Percentiles rank a stretch among this genome's conserved stretches.
These are phyloP conservation scores for Orthosia gothica DNA, from an alignment of 2,888 invertebrate species.

Conservation along the genomic window DNA sequence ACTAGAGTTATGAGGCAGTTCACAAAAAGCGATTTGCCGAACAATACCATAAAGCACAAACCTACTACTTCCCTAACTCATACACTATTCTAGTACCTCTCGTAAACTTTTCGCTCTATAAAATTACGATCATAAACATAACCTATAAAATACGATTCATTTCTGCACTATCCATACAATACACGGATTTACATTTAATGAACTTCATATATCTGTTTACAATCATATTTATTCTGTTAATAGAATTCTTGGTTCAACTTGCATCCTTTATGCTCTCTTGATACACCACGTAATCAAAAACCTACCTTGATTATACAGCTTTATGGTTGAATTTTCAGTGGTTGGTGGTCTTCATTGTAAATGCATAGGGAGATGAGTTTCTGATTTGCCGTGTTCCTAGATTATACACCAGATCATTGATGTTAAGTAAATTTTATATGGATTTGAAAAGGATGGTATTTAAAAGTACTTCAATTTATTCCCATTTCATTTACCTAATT, in stretches of 20 bases:
- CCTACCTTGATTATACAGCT: rapidly evolving
- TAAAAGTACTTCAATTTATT: no score
- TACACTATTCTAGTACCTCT: background rate
- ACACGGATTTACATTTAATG: conserved; percentile 42
- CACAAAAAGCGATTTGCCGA: background rate
- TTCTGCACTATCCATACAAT: conserved; percentile 8
- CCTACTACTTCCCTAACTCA: background rate
- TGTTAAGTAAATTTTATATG: conserved; percentile 7
- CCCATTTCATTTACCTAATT: no score
- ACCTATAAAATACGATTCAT: conserved; percentile 17
- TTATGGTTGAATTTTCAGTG: conserved; percentile 14
- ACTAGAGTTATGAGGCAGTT: background rate
- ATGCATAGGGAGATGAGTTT: conserved; percentile 25
- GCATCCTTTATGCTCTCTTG: conserved; percentile 16
- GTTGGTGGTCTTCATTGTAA: background rate
- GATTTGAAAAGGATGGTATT: no score
- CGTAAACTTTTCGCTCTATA: conserved; percentile 7
- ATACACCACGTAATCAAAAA: background rate
- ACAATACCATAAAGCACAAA: background rate
- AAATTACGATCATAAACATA: conserved; percentile 19
- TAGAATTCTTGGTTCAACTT: conserved; percentile 18
- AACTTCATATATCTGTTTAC: conserved; percentile 1
- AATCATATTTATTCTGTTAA: conserved; percentile 27
- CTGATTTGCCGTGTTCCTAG: conserved; percentile 24
- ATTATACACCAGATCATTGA: conserved; percentile 37